Conservation (phyloP, 2,113 vertebrate genomes). For the Meles meles region DNA sequence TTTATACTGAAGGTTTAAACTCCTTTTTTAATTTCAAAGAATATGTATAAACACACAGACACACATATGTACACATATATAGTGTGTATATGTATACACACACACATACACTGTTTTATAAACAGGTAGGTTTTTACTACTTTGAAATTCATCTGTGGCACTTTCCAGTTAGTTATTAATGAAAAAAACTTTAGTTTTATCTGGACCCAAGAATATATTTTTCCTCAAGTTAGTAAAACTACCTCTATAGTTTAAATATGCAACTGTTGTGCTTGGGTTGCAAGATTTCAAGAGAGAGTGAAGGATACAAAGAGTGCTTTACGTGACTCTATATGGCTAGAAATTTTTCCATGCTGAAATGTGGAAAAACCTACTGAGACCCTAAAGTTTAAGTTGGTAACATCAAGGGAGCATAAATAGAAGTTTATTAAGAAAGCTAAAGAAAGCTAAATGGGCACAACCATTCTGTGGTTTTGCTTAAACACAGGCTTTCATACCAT, state of each 20-base stretch:
- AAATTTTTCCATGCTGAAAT: slow-evolving; percentile 54
- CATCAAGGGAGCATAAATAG: slow-evolving; percentile 60
- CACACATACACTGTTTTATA: background rate
- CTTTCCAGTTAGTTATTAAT: slow-evolving; percentile 57
- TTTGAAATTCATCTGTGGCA: slow-evolving; percentile 53
- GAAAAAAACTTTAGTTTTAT: slow-evolving; percentile 60
- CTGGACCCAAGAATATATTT: slow-evolving; percentile 47
- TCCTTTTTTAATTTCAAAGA: slow-evolving; percentile 66
- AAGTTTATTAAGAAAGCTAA: slow-evolving; percentile 71
- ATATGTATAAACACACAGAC: background rate
- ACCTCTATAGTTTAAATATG: slow-evolving; percentile 42
- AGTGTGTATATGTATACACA: too few species aligned
- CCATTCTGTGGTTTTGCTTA: slow-evolving; percentile 65
- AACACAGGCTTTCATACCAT: slow-evolving; percentile 69
- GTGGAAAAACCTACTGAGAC: slow-evolving; percentile 18
- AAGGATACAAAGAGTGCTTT: slow-evolving; percentile 48
- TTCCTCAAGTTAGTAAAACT: slow-evolving; percentile 26
- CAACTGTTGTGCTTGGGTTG: slow-evolving; percentile 20
- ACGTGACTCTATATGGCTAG: slow-evolving; percentile 14
- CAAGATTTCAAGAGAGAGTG: slow-evolving; percentile 55
- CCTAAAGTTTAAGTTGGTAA: slow-evolving; percentile 57
- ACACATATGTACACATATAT: background rate
- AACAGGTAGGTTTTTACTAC: slow-evolving; percentile 43
- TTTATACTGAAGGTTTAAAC: slow-evolving; percentile 70
- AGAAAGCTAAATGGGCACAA: slow-evolving; percentile 70